Percentiles rank a stretch among this genome's conserved stretches.
These are phyloP conservation scores for Bimastos eiseni DNA, from an alignment of 2,888 invertebrate genomes.

Conservation along the genomic window DNA sequence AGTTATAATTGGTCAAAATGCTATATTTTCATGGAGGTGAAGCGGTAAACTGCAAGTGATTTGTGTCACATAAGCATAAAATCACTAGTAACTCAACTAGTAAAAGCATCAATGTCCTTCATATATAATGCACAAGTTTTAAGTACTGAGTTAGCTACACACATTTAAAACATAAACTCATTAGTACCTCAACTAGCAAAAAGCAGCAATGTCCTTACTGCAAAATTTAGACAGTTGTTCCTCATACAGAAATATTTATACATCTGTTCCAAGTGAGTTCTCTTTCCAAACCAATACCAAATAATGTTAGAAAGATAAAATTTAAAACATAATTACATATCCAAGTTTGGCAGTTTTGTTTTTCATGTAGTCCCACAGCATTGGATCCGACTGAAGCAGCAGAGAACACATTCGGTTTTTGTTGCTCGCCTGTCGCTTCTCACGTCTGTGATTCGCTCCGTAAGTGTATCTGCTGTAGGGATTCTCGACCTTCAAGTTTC, in stretches of 20 bases:
- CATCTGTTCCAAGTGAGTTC: not conserved
- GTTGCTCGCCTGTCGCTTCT: not conserved
- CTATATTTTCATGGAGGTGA: no score
- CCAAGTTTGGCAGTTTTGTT: conserved; percentile 49
- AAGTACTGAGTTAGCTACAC: no score
- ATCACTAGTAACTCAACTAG: no score
- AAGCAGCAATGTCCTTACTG: no score
- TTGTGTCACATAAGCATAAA: no score
- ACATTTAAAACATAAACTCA: no score
- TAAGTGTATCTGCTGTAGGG: not conserved
- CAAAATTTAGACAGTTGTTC: not conserved
- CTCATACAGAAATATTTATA: not conserved
- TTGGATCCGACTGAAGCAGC: conserved; percentile 96
- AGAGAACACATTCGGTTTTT: conserved; percentile 75
- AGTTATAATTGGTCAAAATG: no score
- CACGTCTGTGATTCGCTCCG: not conserved
- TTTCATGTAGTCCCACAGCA: conserved; percentile 89
- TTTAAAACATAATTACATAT: conserved; percentile 49
- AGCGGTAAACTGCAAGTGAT: no score
- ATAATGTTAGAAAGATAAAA: not conserved
- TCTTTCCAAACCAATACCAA: not conserved
- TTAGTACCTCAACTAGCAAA: no score
- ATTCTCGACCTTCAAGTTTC: not conserved
- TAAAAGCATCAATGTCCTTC: no score
- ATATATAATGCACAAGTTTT: no score